Conservation (phyloP, 2,888 invertebrate species). For the Fragum sueziense region DNA sequence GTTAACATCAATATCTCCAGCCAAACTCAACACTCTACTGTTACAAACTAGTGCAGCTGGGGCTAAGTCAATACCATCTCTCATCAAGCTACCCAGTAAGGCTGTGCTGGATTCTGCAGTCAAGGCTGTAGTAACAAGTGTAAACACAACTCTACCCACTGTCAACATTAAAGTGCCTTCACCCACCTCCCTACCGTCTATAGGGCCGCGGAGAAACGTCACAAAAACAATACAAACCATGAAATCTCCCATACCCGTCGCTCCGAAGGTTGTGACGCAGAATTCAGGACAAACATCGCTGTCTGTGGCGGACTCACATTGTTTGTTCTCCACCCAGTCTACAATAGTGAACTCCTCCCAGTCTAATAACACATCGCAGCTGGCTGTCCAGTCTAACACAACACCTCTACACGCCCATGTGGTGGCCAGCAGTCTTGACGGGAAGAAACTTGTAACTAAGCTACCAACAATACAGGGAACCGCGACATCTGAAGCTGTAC, state of each 20-base stretch:
- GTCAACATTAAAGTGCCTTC: slow-evolving; percentile 77
- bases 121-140: slow-evolving; percentile 71
- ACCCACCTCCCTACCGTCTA: slow-evolving; percentile 72
- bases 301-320: slow-evolving; percentile 42
- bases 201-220: slow-evolving; percentile 73
- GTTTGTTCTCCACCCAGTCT: slow-evolving; percentile 11
- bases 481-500: slow-evolving; percentile 61
- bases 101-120: slow-evolving; percentile 70
- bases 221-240: slow-evolving; percentile 77
- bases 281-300: slow-evolving; percentile 43
- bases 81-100: slow-evolving; percentile 67
- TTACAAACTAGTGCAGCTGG: slow-evolving; percentile 64
- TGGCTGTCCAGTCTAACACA: neutral
- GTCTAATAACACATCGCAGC: neutral
- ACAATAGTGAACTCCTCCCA: neutral
- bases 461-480: slow-evolving; percentile 60
- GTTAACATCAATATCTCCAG: slow-evolving; percentile 55
- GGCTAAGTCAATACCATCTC: slow-evolving; percentile 59
- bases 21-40: slow-evolving; percentile 61
- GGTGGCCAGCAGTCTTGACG: slow-evolving; percentile 24
- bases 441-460: slow-evolving; percentile 66
- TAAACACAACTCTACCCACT: slow-evolving; percentile 76
- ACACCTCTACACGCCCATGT: neutral
- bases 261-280: slow-evolving; percentile 64
- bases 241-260: slow-evolving; percentile 77